These are phyloP conservation scores for Ryuthela nishihirai DNA, from an alignment of 2,888 invertebrate species.

Conservation along the genomic window DNA sequence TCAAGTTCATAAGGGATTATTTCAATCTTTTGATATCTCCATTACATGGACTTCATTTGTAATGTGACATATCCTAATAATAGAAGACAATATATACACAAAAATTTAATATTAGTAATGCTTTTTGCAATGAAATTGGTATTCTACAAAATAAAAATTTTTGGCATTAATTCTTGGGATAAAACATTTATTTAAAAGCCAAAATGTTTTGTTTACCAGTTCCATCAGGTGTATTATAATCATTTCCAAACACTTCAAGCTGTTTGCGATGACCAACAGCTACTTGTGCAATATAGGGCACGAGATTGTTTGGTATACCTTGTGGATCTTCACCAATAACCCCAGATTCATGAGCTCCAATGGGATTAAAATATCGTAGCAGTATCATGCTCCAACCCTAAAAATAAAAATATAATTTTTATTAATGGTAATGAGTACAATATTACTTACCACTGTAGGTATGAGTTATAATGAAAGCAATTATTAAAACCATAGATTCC, in stretches of 20 bases:
- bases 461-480: slow-evolving; percentile 4
- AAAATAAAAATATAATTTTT: background rate
- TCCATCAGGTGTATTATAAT: slow-evolving; percentile 84
- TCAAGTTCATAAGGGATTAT: no score
- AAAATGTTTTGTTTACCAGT: slow-evolving; percentile 68
- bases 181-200: no score
- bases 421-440: no score
- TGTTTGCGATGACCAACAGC: slow-evolving; percentile 75
- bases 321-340: slow-evolving; percentile 58
- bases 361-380: slow-evolving; percentile 59
- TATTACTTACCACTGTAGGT: no score
- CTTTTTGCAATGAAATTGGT: no score
- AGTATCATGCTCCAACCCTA: slow-evolving; percentile 56
- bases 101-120: no score
- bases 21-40: no score
- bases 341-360: slow-evolving; percentile 57
- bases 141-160: no score
- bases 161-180: no score
- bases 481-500: background rate
- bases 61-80: no score
- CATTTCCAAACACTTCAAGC: slow-evolving; percentile 76
- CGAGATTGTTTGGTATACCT: slow-evolving; percentile 64
- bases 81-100: no score
- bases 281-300: slow-evolving; percentile 66
- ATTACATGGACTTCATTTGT: no score